phyloP scores from a whole-genome alignment of 2,888 invertebrate genomes.

The Sphaerophoria rueppellii region DNA sequence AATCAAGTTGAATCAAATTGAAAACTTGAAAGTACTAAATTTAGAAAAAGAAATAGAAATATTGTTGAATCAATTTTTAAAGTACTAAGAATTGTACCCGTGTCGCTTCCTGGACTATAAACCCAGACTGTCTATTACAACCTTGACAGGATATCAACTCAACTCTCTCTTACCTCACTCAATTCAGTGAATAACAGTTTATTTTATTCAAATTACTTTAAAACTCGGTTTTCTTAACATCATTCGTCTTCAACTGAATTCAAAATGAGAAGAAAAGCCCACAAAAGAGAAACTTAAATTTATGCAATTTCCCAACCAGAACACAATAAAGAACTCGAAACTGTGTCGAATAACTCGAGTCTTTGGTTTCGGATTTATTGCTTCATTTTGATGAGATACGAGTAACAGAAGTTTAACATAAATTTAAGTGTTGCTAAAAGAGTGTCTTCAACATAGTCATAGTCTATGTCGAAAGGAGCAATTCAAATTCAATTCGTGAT shows the following conservation, averaged over 20 bases:
- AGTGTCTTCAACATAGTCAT: too few species aligned
- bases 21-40: too few species aligned
- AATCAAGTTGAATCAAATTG: too few species aligned
- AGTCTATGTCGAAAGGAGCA: slow-evolving; percentile 41
- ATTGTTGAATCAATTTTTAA: too few species aligned
- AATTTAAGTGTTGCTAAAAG: too few species aligned
- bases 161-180: neutral
- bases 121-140: neutral
- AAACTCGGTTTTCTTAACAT: slow-evolving; percentile 40
- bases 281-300: slow-evolving; percentile 47
- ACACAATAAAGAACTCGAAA: slow-evolving; percentile 10
- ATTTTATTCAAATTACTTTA: slow-evolving; percentile 69
- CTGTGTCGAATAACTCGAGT: slow-evolving; percentile 62
- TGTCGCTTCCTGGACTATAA: neutral
- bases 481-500: slow-evolving; percentile 64
- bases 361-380: slow-evolving; percentile 55
- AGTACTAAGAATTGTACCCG: too few species aligned
- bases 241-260: slow-evolving; percentile 65
- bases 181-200: slow-evolving; percentile 64
- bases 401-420: neutral
- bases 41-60: too few species aligned
- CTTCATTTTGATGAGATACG: slow-evolving; percentile 69
- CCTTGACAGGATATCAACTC: neutral
- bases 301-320: slow-evolving; percentile 12
- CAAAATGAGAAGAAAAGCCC: slow-evolving; percentile 49